Evolutionary conservation across 2,113 vertebrate genomes (phyloP).

Genomic region (Gopherus flavomarginatus): DNA sequence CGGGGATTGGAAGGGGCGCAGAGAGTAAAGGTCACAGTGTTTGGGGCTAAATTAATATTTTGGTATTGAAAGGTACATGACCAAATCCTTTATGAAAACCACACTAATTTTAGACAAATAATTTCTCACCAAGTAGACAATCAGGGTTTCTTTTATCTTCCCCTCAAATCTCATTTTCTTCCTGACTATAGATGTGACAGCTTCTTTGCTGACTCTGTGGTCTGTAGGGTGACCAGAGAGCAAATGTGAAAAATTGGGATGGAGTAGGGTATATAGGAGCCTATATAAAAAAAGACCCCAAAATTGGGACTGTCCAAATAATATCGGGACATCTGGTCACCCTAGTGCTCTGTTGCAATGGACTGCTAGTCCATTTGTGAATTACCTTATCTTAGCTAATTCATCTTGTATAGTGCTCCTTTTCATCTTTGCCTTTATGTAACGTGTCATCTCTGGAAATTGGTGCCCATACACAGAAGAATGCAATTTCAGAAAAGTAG

Average conservation of each 20-base stretch:
- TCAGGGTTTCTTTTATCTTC: neutral
- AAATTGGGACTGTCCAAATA: no score
- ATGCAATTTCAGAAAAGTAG: neutral
- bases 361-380: slow-evolving; percentile 20
- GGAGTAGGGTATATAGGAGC: no score
- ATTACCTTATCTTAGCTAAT: neutral
- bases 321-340: no score
- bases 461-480: neutral
- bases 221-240: neutral
- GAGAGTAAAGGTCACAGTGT: neutral
- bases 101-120: neutral
- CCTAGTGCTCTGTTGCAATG: neutral
- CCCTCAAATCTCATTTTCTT: slow-evolving; percentile 41
- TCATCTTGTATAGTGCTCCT: slow-evolving; percentile 3
- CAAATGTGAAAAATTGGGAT: no score
- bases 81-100: neutral
- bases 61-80: neutral
- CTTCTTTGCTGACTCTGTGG: slow-evolving; percentile 29
- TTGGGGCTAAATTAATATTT: neutral
- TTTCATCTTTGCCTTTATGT: slow-evolving; percentile 38
- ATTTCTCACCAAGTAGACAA: neutral
- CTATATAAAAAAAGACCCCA: no score
- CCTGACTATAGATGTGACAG: slow-evolving; percentile 15
- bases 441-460: neutral
- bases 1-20: neutral